These are phyloP conservation scores for Meloidogyne exigua DNA, from an alignment of 1,140 invertebrate genomes.

Conservation along the genomic window DNA sequence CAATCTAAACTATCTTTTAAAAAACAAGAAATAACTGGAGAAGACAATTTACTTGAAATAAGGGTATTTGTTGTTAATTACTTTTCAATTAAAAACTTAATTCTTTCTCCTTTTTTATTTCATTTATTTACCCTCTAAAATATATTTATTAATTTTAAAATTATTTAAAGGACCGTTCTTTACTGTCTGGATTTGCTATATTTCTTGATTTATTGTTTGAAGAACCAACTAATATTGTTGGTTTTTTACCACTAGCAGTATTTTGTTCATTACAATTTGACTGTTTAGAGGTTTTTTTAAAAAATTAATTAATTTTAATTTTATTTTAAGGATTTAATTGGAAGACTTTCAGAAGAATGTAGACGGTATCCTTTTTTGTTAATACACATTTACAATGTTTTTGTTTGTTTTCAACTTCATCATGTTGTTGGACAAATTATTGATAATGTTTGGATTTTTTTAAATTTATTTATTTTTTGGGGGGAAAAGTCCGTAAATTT, in stretches of 20 bases:
- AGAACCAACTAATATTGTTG: slow-evolving; percentile 16
- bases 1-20: not conserved
- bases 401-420: slow-evolving; percentile 9
- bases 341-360: not conserved
- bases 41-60: not conserved
- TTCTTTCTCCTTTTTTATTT: no score
- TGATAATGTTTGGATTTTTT: slow-evolving; percentile 11
- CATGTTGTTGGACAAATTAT: slow-evolving; percentile 3
- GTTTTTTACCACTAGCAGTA: slow-evolving; percentile 17
- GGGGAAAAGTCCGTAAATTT: not conserved
- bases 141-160: no score
- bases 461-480: not conserved
- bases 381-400: slow-evolving; percentile 2
- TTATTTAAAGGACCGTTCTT: slow-evolving; percentile 5
- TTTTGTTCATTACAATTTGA: slow-evolving; percentile 18
- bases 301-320: not conserved
- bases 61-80: not conserved
- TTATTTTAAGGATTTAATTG: slow-evolving; percentile 12
- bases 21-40: not conserved
- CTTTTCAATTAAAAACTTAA: no score
- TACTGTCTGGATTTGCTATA: not conserved
- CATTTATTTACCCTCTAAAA: not conserved
- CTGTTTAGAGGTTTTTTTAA: slow-evolving; percentile 10
- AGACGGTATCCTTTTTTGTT: not conserved
- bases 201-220: slow-evolving; percentile 17